phyloP scores from a whole-genome alignment of 2,113 vertebrate genomes.

The Dendropsophus ebraccatus region DNA sequence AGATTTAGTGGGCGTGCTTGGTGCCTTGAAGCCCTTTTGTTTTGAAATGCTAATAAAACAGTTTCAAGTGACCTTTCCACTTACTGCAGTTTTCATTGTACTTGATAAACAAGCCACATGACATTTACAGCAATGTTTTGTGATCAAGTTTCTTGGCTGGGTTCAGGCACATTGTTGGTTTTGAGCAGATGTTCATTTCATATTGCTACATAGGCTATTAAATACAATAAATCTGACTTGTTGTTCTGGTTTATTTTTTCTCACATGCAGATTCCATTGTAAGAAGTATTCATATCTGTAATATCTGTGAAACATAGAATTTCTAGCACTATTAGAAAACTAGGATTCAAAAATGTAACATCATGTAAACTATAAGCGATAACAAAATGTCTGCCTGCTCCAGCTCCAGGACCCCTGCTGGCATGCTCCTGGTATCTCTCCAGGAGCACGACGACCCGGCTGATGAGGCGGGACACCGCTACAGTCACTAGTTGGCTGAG shows the following conservation, averaged over 20 bases:
- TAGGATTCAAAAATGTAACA: no score
- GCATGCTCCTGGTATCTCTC: no score
- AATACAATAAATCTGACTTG: background rate
- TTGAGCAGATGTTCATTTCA: background rate
- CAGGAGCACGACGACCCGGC: no score
- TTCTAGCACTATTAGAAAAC: no score
- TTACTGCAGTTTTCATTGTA: background rate
- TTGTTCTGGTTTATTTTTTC: background rate
- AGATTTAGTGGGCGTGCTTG: background rate
- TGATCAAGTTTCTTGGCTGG: background rate
- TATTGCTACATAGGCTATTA: background rate
- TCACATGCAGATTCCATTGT: background rate
- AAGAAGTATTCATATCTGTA: no score
- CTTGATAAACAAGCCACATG: background rate
- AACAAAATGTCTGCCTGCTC: no score
- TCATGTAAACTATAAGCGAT: no score
- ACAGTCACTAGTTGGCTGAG: no score
- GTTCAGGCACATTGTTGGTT: background rate
- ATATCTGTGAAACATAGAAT: no score
- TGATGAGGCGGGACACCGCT: no score
- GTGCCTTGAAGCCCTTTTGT: background rate
- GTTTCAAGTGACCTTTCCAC: slow-evolving; percentile 3
- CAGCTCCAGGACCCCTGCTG: no score
- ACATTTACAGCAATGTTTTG: background rate
- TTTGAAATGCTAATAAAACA: slow-evolving; percentile 1